A percentile compares a stretch with the other conserved stretches of the same genome.
These are phyloP conservation scores for Aviceda cuculoides DNA, from an alignment of 2,797 vertebrate genomes.

Conservation along the genomic window DNA sequence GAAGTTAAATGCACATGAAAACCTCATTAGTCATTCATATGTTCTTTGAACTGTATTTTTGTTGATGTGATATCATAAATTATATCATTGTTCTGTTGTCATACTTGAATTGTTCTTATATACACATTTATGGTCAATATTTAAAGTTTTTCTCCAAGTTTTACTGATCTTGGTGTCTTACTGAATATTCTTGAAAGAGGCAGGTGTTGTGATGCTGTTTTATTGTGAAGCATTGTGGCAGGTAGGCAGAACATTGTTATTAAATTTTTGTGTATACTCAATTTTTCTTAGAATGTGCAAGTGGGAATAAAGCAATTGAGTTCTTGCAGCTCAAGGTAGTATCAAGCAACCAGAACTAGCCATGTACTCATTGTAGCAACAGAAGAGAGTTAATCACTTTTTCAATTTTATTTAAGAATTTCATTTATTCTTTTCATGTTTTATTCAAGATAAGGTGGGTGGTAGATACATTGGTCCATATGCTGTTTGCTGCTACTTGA, in stretches of 20 bases:
- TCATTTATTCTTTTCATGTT: background rate
- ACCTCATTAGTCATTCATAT: background rate
- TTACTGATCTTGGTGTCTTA: background rate
- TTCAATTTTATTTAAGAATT: background rate
- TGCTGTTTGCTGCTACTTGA: background rate
- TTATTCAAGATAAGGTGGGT: slow-evolving; percentile 13
- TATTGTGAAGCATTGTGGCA: background rate
- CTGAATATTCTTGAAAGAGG: background rate
- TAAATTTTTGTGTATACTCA: background rate
- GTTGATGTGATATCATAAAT: slow-evolving; percentile 25
- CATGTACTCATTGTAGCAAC: background rate
- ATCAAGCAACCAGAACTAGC: background rate
- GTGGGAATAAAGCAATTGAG: background rate
- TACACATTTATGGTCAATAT: background rate
- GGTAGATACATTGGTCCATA: background rate
- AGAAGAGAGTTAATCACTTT: background rate
- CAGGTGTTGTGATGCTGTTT: background rate
- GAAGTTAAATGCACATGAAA: background rate
- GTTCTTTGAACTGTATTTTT: slow-evolving; percentile 40
- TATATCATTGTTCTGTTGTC: slow-evolving; percentile 22
- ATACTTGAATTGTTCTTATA: background rate
- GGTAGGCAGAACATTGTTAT: background rate
- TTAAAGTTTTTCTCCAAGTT: slow-evolving; percentile 11
- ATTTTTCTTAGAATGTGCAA: background rate
- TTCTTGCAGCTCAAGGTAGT: background rate